phyloP scores from a whole-genome alignment of 2,797 vertebrate genomes.

The Acomys russatus region DNA sequence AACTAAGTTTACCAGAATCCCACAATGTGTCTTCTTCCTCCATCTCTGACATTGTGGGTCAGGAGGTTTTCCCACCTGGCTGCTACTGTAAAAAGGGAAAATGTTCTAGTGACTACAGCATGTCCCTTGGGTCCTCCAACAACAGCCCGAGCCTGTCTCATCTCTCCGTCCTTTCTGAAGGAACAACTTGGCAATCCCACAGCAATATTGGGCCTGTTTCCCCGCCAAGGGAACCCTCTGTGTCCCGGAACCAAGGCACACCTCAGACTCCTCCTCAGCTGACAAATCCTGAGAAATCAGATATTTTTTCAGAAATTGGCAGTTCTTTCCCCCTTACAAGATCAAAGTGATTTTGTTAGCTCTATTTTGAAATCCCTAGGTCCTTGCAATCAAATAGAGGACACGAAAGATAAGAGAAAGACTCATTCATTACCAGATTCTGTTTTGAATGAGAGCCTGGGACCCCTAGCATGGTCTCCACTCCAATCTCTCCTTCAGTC shows the following conservation, averaged over 20 bases:
- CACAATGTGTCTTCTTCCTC: constrained; percentile 61
- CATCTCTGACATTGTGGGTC: constrained; percentile 10
- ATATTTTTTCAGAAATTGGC: constrained; percentile 51
- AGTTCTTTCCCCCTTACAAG: constrained; percentile 51
- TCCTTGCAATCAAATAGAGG: constrained; percentile 8
- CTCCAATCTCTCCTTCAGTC: constrained; percentile 49
- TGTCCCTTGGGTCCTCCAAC: constrained; percentile 57
- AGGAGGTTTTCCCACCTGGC: constrained; percentile 28
- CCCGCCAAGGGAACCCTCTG: background rate
- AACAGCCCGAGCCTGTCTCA: constrained; percentile 50
- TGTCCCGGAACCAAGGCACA: constrained; percentile 23
- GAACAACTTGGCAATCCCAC: background rate
- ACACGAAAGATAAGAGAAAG: constrained; percentile 42
- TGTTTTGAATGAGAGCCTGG: constrained; percentile 17
- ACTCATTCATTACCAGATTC: constrained; percentile 33
- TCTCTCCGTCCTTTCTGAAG: constrained; percentile 56
- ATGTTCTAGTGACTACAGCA: background rate
- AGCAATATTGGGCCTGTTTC: constrained; percentile 50
- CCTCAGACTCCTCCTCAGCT: constrained; percentile 36
- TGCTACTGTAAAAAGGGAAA: constrained; percentile 56
- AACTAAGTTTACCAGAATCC: constrained; percentile 22
- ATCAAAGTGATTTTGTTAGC: constrained; percentile 56
- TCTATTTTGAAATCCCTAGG: constrained; percentile 21
- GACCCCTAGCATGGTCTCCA: background rate
- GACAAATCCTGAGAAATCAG: constrained; percentile 38